These are phyloP conservation scores for Beroe forskalii DNA, from an alignment of 37 sponge, comb jelly and placozoan genomes.

Conservation along the genomic window DNA sequence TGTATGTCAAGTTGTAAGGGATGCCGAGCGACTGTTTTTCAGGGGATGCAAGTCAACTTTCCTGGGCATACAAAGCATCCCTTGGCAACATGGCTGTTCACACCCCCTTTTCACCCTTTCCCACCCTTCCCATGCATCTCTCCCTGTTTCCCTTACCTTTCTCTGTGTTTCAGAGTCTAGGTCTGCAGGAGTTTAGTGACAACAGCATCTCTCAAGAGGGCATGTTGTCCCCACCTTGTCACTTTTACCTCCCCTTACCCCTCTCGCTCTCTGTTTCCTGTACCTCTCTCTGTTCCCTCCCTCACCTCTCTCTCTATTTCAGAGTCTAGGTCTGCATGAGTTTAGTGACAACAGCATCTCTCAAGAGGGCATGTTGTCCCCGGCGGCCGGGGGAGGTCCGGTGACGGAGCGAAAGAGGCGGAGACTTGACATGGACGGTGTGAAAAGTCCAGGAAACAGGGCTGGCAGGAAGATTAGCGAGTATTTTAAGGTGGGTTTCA, in stretches of 20 bases:
- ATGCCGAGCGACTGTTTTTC: no score
- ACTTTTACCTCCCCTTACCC: no score
- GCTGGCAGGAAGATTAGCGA: conserved; percentile 54
- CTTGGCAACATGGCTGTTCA: no score
- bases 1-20: no score
- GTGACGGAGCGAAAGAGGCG: conserved; percentile 12
- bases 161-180: conserved; percentile 53
- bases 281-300: no score
- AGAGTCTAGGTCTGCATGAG: conserved; percentile 50
- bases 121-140: no score
- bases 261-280: no score
- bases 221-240: neutral
- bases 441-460: conserved; percentile 48
- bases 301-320: no score
- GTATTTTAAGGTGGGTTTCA: conserved; percentile 49
- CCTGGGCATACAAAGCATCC: no score
- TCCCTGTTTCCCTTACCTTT: no score
- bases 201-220: conserved; percentile 51
- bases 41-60: no score
- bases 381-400: neutral
- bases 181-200: conserved; percentile 53
- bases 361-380: conserved; percentile 13
- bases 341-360: conserved; percentile 53
- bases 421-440: conserved; percentile 32
- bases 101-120: no score